Evolutionary conservation across 1,140 invertebrate genomes (phyloP).

Genomic region (Cyphomyrmex costatus): DNA sequence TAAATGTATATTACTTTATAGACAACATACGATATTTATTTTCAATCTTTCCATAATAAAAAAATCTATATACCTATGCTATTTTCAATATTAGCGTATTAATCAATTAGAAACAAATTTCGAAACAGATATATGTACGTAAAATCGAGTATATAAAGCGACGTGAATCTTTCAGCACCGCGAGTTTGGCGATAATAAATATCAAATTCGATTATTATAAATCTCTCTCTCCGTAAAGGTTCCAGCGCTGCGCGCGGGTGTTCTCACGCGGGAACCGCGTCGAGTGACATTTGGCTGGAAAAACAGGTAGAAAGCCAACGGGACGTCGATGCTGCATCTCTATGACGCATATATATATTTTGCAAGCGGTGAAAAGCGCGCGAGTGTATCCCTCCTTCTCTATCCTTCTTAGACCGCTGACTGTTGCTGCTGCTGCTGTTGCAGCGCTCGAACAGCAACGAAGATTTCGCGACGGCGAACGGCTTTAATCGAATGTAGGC

Average conservation of each 20-base stretch:
- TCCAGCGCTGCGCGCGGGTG: neutral
- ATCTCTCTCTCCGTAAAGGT: conserved; percentile 57
- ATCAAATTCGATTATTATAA: conserved; percentile 66
- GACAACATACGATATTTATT: too few relatives aligned
- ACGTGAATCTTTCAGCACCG: conserved; percentile 38
- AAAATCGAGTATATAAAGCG: neutral
- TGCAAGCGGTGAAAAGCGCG: conserved; percentile 69
- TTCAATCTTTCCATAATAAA: neutral
- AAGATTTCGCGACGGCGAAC: conserved; percentile 60
- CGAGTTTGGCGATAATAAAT: conserved; percentile 57
- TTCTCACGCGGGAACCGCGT: conserved; percentile 40
- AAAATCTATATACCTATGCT: neutral
- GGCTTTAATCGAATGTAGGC: conserved; percentile 74
- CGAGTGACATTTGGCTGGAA: conserved; percentile 72
- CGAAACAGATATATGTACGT: neutral
- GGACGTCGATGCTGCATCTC: conserved; percentile 48
- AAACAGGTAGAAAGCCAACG: conserved; percentile 67
- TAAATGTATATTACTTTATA: too few relatives aligned
- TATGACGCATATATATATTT: conserved; percentile 45
- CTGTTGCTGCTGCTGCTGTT: neutral
- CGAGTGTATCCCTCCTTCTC: conserved; percentile 12
- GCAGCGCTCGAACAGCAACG: neutral
- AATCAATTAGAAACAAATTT: conserved; percentile 23
- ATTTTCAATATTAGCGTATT: neutral
- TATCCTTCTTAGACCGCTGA: neutral